Evolutionary conservation across 2,797 vertebrate genomes (phyloP), one percentile per base, ranked within the genome.

Genomic region (Pseudocheirus occidentalis): DNA sequence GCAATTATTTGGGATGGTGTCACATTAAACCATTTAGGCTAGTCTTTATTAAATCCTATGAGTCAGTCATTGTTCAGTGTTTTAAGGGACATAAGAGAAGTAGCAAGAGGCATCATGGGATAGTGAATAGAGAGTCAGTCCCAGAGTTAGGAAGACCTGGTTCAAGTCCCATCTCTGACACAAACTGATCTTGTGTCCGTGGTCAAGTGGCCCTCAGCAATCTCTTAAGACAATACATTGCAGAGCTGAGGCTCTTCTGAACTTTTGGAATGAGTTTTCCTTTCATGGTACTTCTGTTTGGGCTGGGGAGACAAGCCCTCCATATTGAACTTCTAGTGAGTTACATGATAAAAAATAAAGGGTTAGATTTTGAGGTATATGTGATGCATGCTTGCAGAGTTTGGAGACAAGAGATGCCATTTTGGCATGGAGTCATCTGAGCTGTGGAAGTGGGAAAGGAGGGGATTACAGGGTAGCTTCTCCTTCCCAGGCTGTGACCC

Each of bases 351-450:
- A 29, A n/a, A n/a, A 62, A 91, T 62, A 55, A 57, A 54, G 81
- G 27, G 5, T 29, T 34, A 50, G 4, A 1, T 53, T 54, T 28
- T 34, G 5, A 0, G 3, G 16, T 0, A 0, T 28, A n/a, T 34
- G 92, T 31, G 13, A 55, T 2, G 11, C 91, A 66, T 73, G 55
- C 7, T 52, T 0, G 4, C 54, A 94, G 87, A 91, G 27, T 40
- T 58, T 62, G 34, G 57, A 91, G 92, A 92, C 73, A 31, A n/a
- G 46, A 58, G 29, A 94, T n/a, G n/a, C 5, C 54, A 59, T 18
- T 1, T 0, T 9, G 54, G 57, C 3, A 3, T 2, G 34, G 13
- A 21, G 12, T 52, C 91, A 31, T 58, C 28, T 87, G 92, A 27
- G 55, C 59, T 90, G 27, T 29, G 93, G 73, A 92, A 73, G 31